Conservation (phyloP, 2,888 invertebrate genomes). For the Drosophila meridionalis region DNA sequence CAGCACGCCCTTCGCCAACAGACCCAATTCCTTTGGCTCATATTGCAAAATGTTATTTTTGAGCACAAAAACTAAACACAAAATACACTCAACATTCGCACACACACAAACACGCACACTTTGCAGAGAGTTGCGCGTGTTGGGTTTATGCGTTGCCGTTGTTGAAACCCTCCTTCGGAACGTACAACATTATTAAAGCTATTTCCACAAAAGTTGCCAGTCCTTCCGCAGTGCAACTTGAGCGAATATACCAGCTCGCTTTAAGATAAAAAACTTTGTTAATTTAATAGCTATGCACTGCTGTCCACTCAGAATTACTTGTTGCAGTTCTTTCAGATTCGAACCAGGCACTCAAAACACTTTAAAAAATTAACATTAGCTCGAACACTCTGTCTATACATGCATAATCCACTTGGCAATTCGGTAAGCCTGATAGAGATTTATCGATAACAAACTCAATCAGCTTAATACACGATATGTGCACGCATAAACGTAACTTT, state of each 20-base stretch:
- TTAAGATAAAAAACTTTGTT: background rate
- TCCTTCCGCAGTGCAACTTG: background rate
- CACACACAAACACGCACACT: conserved; percentile 5
- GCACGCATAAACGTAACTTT: conserved; percentile 31
- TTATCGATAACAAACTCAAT: background rate
- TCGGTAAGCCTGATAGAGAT: background rate
- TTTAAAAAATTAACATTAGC: background rate
- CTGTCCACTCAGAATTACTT: background rate
- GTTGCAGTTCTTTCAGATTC: background rate
- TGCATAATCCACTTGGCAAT: background rate
- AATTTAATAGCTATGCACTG: background rate
- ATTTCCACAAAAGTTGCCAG: background rate
- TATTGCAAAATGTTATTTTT: conserved; percentile 53
- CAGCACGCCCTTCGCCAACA: background rate
- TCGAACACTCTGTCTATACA: background rate
- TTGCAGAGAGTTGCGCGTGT: conserved; percentile 15
- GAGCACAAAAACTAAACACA: conserved; percentile 49
- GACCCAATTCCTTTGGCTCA: conserved; percentile 36
- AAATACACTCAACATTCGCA: conserved; percentile 26
- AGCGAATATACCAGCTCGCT: background rate
- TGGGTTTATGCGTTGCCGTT: conserved; percentile 19
- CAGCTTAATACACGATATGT: background rate
- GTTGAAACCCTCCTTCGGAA: background rate
- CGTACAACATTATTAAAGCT: background rate
- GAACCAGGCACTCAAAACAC: background rate